Percentiles rank a stretch among this genome's conserved stretches.
Evolutionary conservation across 2,113 vertebrate genomes (phyloP).

Genomic region (Thomomys bottae): DNA sequence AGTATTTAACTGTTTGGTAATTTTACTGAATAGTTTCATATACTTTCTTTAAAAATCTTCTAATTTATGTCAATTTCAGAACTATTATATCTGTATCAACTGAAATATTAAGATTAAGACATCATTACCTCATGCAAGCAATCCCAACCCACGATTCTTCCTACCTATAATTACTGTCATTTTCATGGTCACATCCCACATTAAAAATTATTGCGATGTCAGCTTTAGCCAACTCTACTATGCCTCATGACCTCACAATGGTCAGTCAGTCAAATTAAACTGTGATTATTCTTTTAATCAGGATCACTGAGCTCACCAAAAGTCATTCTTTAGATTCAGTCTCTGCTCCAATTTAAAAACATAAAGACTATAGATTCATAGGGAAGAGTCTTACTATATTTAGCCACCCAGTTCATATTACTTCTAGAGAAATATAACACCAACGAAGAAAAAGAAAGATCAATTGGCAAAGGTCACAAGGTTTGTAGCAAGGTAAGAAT

Average conservation of each 20-base stretch:
- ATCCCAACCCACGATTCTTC: neutral
- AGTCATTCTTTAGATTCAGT: neutral
- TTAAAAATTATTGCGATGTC: neutral
- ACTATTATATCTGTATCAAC: neutral
- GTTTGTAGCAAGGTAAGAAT: neutral
- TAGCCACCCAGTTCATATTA: neutral
- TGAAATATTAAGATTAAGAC: neutral
- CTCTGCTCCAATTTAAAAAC: neutral
- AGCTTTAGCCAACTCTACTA: neutral
- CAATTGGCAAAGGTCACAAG: neutral
- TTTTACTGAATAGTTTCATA: neutral
- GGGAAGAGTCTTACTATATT: neutral
- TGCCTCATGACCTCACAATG: neutral
- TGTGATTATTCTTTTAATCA: neutral
- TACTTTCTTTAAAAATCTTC: neutral
- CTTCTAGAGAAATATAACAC: neutral
- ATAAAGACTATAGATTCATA: neutral
- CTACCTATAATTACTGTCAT: neutral
- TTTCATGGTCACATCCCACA: neutral
- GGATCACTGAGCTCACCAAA: neutral
- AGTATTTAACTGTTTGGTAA: neutral
- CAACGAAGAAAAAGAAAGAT: neutral
- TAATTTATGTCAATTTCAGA: neutral
- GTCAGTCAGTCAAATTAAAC: neutral
- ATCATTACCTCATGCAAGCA: neutral